phyloP scores from a whole-genome alignment of 2,797 vertebrate genomes.

The Pyrocephalus nanus region DNA sequence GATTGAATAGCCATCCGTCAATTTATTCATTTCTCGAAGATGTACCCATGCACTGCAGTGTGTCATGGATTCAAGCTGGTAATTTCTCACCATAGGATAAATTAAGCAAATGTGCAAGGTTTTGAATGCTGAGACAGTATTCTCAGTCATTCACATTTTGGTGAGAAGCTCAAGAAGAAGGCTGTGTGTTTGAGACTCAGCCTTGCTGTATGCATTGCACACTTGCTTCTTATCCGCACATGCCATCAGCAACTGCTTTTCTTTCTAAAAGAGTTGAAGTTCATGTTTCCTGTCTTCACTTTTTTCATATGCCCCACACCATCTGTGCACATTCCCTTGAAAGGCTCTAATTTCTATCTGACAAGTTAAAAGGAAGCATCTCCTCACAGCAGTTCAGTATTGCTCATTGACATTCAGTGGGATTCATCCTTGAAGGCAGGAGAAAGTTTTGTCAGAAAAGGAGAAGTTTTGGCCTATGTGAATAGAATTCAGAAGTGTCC shows the following conservation, averaged over 20 bases:
- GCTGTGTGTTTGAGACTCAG: neutral
- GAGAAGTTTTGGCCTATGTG: neutral
- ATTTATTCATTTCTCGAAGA: neutral
- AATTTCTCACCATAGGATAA: neutral
- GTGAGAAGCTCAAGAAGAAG: neutral
- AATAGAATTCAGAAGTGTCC: neutral
- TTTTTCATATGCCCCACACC: neutral
- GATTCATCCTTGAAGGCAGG: neutral
- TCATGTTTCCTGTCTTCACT: neutral
- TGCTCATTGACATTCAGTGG: neutral
- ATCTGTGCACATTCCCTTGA: neutral
- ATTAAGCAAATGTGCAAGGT: neutral
- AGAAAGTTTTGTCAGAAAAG: neutral
- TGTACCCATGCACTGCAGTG: neutral
- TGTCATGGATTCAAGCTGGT: neutral
- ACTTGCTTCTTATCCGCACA: neutral
- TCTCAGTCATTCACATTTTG: neutral
- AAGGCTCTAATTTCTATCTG: neutral
- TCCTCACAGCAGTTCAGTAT: neutral
- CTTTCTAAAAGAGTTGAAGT: neutral
- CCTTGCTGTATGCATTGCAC: neutral
- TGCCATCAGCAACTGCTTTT: neutral
- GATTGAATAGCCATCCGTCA: neutral
- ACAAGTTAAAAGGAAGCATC: neutral
- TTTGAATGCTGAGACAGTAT: neutral